Conservation (phyloP, 2,888 invertebrate genomes). For the Ptychoptera contaminata region DNA sequence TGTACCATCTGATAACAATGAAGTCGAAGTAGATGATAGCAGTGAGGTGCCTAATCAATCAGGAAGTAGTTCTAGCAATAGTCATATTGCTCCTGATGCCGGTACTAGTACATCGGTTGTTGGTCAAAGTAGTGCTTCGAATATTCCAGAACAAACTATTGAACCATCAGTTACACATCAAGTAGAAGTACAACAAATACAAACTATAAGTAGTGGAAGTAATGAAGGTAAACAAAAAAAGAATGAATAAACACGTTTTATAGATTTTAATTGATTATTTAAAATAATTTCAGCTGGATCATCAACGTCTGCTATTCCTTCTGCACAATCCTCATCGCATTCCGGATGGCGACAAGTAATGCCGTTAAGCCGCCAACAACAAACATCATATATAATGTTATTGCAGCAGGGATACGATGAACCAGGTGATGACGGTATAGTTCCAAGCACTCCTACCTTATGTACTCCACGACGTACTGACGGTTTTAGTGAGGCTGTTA, state of each 20-base stretch:
- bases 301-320: slow-evolving; percentile 19
- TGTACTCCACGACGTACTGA: slow-evolving; percentile 68
- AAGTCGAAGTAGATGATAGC: slow-evolving; percentile 47
- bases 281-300: slow-evolving; percentile 16
- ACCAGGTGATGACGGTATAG: slow-evolving; percentile 49
- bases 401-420: slow-evolving; percentile 24
- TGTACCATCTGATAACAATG: slow-evolving; percentile 39
- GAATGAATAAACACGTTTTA: slow-evolving; percentile 14
- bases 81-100: slow-evolving; percentile 31
- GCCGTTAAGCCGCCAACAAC: slow-evolving; percentile 19
- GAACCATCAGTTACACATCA: slow-evolving; percentile 12
- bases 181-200: slow-evolving; percentile 38
- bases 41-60: slow-evolving; percentile 48
- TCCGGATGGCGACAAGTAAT: slow-evolving; percentile 21
- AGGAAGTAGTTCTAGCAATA: slow-evolving; percentile 29
- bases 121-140: slow-evolving; percentile 18
- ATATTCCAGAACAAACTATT: slow-evolving; percentile 13
- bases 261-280: slow-evolving; percentile 14
- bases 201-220: slow-evolving; percentile 63
- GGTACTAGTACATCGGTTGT: slow-evolving; percentile 16
- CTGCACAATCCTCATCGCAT: slow-evolving; percentile 18
- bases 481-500: slow-evolving; percentile 82
- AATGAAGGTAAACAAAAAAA: slow-evolving; percentile 27
- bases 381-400: slow-evolving; percentile 20
- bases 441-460: slow-evolving; percentile 78